Conservation (phyloP, 2,113 vertebrate species). For the Piprites chloris region DNA sequence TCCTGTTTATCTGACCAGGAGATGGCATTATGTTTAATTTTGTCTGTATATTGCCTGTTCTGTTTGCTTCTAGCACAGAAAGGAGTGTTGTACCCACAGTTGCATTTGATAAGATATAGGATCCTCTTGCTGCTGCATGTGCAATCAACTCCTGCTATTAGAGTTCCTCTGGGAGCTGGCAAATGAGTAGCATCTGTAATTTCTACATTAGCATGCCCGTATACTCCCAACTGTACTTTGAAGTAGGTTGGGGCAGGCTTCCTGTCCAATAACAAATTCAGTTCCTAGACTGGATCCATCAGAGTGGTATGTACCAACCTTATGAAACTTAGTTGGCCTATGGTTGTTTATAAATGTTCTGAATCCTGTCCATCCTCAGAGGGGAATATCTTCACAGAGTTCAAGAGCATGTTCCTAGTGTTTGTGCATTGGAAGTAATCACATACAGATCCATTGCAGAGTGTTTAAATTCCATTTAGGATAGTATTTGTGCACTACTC, state of each 20-base stretch:
- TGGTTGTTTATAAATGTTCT: background rate
- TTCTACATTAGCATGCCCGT: slow-evolving; percentile 16
- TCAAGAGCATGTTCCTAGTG: background rate
- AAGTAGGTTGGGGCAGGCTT: background rate
- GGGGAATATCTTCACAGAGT: background rate
- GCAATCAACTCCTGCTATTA: slow-evolving; percentile 27
- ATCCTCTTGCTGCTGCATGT: background rate
- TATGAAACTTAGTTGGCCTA: background rate
- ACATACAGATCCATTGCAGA: background rate
- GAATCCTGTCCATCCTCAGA: background rate
- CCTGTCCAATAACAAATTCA: background rate
- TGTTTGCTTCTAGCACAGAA: background rate
- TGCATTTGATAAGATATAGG: background rate
- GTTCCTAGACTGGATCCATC: background rate
- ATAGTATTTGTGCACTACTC: background rate
- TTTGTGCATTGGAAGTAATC: background rate
- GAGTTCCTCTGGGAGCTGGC: slow-evolving; percentile 1
- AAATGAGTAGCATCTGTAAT: slow-evolving; percentile 38
- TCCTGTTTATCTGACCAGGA: background rate
- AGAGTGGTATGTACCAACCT: background rate
- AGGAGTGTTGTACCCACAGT: background rate
- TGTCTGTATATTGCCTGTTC: background rate
- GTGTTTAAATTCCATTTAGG: background rate
- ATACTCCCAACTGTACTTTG: background rate
- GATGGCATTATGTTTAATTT: background rate